Percentiles rank a stretch among this genome's conserved stretches.
These are phyloP conservation scores for Amorpha juglandis DNA, from an alignment of 2,888 invertebrate species.

Conservation along the genomic window DNA sequence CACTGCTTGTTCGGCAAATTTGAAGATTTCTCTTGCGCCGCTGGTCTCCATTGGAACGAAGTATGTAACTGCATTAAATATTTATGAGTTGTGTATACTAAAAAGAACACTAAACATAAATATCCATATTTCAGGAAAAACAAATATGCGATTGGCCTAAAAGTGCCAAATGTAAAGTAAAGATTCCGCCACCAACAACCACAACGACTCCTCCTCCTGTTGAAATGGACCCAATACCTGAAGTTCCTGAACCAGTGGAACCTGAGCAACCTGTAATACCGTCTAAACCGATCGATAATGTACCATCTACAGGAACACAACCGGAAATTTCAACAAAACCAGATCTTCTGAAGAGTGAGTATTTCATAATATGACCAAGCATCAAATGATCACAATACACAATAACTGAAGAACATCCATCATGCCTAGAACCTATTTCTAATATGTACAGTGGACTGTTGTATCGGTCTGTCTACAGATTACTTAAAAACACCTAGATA, in stretches of 20 bases:
- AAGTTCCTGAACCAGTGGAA: slow-evolving; percentile 31
- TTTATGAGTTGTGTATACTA: background rate
- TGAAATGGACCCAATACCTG: slow-evolving; percentile 40
- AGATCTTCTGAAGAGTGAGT: slow-evolving; percentile 65
- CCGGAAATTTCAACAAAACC: slow-evolving; percentile 57
- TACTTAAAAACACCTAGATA: too few relatives aligned
- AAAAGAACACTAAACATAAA: background rate
- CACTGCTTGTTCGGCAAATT: slow-evolving; percentile 92
- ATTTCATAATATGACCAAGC: background rate
- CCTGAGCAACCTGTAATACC: slow-evolving; percentile 38
- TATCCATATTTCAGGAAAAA: slow-evolving; percentile 65
- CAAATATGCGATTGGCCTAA: slow-evolving; percentile 90
- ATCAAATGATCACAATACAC: too few relatives aligned
- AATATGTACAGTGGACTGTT: too few relatives aligned
- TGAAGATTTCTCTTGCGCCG: slow-evolving; percentile 88
- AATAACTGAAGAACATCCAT: too few relatives aligned
- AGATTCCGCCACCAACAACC: slow-evolving; percentile 49
- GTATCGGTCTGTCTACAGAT: too few relatives aligned
- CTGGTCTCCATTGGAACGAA: slow-evolving; percentile 90
- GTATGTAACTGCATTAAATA: slow-evolving; percentile 58
- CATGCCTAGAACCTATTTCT: too few relatives aligned
- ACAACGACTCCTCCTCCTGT: slow-evolving; percentile 51
- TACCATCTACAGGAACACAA: slow-evolving; percentile 65
- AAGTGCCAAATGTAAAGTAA: slow-evolving; percentile 84
- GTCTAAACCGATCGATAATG: slow-evolving; percentile 44